Base-by-base conservation (phyloP, 23 tunicate species). In the Botrylloides violaceus region DNA sequence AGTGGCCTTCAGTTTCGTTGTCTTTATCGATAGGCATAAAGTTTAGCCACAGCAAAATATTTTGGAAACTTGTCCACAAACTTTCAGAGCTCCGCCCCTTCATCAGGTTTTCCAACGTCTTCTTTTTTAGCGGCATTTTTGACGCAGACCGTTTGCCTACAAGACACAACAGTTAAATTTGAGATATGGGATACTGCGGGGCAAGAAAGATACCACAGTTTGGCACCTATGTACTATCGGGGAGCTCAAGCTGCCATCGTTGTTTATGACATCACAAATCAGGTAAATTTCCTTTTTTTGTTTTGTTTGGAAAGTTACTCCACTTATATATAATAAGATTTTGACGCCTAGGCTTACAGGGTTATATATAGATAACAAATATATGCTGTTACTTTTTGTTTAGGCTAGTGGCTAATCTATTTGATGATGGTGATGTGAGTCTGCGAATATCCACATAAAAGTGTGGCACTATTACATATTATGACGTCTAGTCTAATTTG, bases 121-220 rank as follows among this genome's bases (percentile, higher is more conserved):
- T 55, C 20, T 56, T 19, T 72, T 72, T 56, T 38, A 90, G 99
- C 99, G 61, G 99, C 99, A 6, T 95, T 95, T 57, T 73, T 95
- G 25, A 95, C 99, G 20, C 99, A 95, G 71, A 95, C 99, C 0
- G 96, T 95, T 4, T 95, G 99, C 73, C 80, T 95, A 26, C 92
- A 87, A 76, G 99, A 95, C 53, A 87, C 84, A 5, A 95, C 99
- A 26, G 99, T 95, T 1, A 95, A 95, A 73, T 95, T 95, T 63
- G 99, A 95, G 65, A 95, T 95, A 39, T 95, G 99, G 99, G 99
- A 95, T 58, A 95, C 99, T 25, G 99, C 99, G 18, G 99, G 99
- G 1, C 99, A 95, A 39, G 99, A 95, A 39, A 59, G 99, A 59
- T 95, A 95, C 49, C 99, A 95, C 92, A 87, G 96, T 65, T 77